A percentile compares a stretch with the other conserved stretches of the same genome.
Evolutionary conservation across 1,140 invertebrate genomes (phyloP).

Genomic region (Vollenhovia emeryi): DNA sequence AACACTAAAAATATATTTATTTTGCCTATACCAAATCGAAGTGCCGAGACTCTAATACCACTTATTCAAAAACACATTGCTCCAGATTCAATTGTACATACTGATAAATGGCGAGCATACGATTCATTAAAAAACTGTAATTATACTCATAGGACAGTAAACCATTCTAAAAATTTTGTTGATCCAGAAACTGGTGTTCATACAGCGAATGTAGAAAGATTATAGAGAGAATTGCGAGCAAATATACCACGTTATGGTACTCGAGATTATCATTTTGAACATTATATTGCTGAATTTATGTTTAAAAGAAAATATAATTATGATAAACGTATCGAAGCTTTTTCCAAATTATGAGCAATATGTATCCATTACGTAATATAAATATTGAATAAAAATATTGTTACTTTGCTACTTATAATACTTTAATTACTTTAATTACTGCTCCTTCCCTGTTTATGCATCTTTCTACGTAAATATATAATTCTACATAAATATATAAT

Average conservation of each 20-base stretch:
- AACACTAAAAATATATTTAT: neutral
- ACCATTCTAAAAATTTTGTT: neutral
- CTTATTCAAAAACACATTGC: too few relatives aligned
- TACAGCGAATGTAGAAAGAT: constrained; percentile 11
- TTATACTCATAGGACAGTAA: neutral
- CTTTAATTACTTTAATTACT: too few relatives aligned
- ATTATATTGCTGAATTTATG: neutral
- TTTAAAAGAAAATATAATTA: neutral
- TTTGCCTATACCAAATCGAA: too few relatives aligned
- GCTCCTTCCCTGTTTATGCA: too few relatives aligned
- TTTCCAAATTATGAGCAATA: neutral
- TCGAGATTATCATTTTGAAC: neutral
- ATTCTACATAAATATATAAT: too few relatives aligned
- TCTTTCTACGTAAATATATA: too few relatives aligned
- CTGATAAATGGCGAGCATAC: neutral
- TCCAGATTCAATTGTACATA: too few relatives aligned
- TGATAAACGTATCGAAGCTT: neutral
- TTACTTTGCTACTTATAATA: too few relatives aligned
- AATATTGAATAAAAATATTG: neutral
- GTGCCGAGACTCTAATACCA: too few relatives aligned
- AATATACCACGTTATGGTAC: neutral
- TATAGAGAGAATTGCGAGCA: constrained; percentile 1
- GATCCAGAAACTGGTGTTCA: neutral
- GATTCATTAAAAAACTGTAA: neutral
- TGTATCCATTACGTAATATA: neutral